A percentile compares a stretch with the other conserved stretches of the same genome.
phyloP scores from a whole-genome alignment of 2,888 invertebrate genomes.

The Anorthoa munda region DNA sequence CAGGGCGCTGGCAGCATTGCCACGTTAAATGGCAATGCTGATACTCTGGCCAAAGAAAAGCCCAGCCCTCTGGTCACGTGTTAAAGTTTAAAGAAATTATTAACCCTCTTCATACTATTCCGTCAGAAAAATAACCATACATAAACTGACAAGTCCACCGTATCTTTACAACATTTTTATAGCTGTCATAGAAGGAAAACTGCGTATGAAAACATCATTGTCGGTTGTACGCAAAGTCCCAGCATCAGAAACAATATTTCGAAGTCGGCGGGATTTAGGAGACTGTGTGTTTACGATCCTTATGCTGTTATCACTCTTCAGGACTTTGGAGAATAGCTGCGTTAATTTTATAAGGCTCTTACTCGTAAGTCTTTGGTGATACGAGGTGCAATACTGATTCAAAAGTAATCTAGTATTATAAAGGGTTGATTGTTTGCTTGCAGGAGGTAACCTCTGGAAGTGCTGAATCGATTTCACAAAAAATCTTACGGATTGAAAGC shows the following conservation, averaged over 20 bases:
- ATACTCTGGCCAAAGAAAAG: too few relatives aligned
- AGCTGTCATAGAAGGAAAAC: constrained; percentile 34
- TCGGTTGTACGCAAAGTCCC: constrained; percentile 34
- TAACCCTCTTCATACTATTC: neutral
- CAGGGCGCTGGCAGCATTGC: too few relatives aligned
- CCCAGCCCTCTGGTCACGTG: too few relatives aligned
- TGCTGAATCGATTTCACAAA: too few relatives aligned
- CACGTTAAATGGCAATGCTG: too few relatives aligned
- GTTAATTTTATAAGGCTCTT: constrained; percentile 44
- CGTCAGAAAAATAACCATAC: constrained; percentile 14
- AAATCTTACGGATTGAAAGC: too few relatives aligned
- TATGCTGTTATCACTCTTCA: constrained; percentile 42
- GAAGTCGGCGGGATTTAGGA: constrained; percentile 50
- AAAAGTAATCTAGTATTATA: neutral
- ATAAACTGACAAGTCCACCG: neutral
- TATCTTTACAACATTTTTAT: constrained; percentile 34
- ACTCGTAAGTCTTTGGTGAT: constrained; percentile 5
- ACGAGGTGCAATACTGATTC: neutral
- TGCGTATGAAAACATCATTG: constrained; percentile 18
- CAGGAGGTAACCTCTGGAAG: neutral
- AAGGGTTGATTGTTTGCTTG: neutral
- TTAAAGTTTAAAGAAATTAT: neutral
- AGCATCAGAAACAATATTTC: constrained; percentile 52
- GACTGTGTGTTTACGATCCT: constrained; percentile 55
- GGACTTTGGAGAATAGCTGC: constrained; percentile 35